Evolutionary conservation across 2,888 invertebrate species (phyloP).

Genomic region (Odontocolon sp.): DNA sequence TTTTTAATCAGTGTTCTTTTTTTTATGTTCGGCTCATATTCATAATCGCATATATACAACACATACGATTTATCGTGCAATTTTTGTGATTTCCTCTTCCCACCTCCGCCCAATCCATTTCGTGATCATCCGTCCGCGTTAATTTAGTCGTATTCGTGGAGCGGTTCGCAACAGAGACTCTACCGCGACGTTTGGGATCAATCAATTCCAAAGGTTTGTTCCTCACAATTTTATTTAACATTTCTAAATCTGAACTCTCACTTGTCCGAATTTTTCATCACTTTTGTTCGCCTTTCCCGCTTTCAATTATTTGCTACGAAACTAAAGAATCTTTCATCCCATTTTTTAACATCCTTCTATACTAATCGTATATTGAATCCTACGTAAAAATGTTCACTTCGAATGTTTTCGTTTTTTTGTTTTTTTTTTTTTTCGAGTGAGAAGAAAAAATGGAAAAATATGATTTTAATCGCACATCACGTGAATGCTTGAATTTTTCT

Average conservation of each 20-base stretch:
- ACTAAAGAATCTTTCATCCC: too few species aligned
- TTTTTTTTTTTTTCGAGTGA: too few species aligned
- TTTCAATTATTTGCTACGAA: background rate
- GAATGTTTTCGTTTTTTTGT: too few species aligned
- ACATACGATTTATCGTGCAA: slow-evolving; percentile 33
- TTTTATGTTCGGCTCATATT: background rate
- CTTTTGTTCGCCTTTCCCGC: background rate
- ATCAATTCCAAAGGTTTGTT: slow-evolving; percentile 81
- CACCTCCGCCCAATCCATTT: slow-evolving; percentile 22
- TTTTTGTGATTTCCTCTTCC: slow-evolving; percentile 22
- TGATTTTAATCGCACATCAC: too few species aligned
- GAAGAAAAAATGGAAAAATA: too few species aligned
- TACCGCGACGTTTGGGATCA: slow-evolving; percentile 86
- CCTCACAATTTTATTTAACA: slow-evolving; percentile 59
- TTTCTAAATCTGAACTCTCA: background rate
- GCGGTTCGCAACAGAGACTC: slow-evolving; percentile 89
- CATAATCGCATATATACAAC: slow-evolving; percentile 19
- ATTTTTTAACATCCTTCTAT: too few species aligned
- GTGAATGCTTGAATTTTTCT: too few species aligned
- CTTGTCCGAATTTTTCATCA: too few species aligned
- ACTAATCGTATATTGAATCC: too few species aligned
- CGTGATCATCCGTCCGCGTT: slow-evolving; percentile 81
- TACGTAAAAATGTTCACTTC: too few species aligned
- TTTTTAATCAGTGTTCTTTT: background rate
- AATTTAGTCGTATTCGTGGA: slow-evolving; percentile 91